Base-by-base conservation (phyloP, 2,797 vertebrate species). In the Oreochromis grahami region DNA sequence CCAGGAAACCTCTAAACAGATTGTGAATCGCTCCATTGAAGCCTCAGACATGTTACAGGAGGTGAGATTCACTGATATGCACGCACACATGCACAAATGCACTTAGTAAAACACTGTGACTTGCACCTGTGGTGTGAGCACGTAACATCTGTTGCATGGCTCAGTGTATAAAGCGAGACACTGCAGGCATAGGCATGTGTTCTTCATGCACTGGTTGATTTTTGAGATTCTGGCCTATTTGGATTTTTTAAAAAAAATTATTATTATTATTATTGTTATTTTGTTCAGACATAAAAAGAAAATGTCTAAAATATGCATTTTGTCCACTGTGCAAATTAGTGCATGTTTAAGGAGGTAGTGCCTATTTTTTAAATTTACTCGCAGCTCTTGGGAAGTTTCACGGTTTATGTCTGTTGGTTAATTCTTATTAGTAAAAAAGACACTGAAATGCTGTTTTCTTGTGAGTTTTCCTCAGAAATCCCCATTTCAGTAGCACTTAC, bases 21-120 rank as follows among this genome's bases (percentile, higher is more conserved):
- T 89, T 38, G 97, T 97, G 68, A 97, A 98, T 81, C 98, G 97
- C 94, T 96, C 96, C 89, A 97, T 98, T 8, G 98, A 99, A 90
- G 97, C 99, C 15, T 97, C 97, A 43, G 98, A 99, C 94, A 98
- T 99, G 98, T 93, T 99, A 88, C 98, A 99, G 91, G 98, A 99
- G 98, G 98, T 99, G 94, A 97, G 97, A 68, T 2, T 13, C 32
- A 14, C 72, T 5, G 10, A 5, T 21, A 13, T 48, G n/a, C 76
- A 12, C 41, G 32, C 21, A 14, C 8, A 52, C 38, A 76, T 36
- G 17, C 10, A 68, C 55, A 53, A 34, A 19, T 6, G 11, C 24
- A 56, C 76, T 48, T 29, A 74, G 26, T 74, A 50, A 74, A 74
- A 58, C 19, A 19, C 43, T 15, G 8, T 26, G 32, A 53, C 34